Evolutionary conservation across 2,888 invertebrate genomes (phyloP), one percentile per base, ranked within the genome.

Genomic region (Gonocerus acuteangulatus): DNA sequence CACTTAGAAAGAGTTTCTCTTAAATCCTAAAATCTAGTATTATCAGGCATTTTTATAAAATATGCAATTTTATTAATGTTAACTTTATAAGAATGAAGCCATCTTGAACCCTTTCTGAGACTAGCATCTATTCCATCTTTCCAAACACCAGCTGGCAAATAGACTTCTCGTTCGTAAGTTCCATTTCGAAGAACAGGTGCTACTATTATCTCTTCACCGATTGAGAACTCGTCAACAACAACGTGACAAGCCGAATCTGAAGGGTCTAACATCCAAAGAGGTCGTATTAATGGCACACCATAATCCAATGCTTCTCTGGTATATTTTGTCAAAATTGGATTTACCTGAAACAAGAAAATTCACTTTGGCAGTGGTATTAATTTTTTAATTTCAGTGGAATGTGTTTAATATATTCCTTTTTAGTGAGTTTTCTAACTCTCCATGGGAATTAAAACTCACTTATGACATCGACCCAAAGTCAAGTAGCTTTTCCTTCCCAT

Each of bases 141-240:
- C 95, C 95, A 95, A 0, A 91, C 86, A 0, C 95, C 96, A 22
- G 86, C 86, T 0, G 94, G 94, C 23, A 93, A 78, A 72, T 94
- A 94, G 61, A 95, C 87, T 58, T 87, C 93, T 65, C 87, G 78
- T 66, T 84, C 82, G 23, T 83, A 82, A 42, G 82, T 79, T 0
- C 85, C 85, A 0, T 82, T 79, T 56, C 84, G 77, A 32, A 94
- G 73, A 51, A 95, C 82, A 0, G 95, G 95, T 0, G 95, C 95
- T 0, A 95, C 93, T 32, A 95, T 87, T 0, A 95, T 78, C 72
- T 92, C 89, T 68, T 89, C 89, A 0, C 95, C 95, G 1, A 95
- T 82, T 0, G 89, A 85, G 73, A 95, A 95, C 74, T 95, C 89
- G 71, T 93, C 92, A 19, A 81, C 80, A 0, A 89, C 86, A 0